Conservation (phyloP, 2,113 vertebrate genomes). For the Dipodomys spectabilis region DNA sequence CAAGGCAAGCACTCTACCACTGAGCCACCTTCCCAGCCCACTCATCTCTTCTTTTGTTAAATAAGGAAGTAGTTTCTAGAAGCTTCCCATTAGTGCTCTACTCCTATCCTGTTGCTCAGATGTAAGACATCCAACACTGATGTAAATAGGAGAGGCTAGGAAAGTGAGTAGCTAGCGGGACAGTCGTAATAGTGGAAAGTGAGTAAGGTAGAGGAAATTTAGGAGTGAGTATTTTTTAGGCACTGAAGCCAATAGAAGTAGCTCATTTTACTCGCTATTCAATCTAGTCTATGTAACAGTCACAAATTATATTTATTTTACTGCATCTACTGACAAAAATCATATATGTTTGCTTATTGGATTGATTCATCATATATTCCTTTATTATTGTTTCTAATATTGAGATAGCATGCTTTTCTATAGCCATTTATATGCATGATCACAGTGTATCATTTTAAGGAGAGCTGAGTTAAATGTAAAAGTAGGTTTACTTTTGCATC, state of each 20-base stretch:
- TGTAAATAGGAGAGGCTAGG: not conserved
- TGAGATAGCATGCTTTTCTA: too few relatives aligned
- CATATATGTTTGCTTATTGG: not conserved
- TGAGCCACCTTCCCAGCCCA: too few relatives aligned
- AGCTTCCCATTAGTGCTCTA: not conserved
- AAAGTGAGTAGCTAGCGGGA: not conserved
- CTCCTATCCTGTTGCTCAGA: not conserved
- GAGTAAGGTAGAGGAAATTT: not conserved
- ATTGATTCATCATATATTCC: not conserved
- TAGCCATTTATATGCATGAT: too few relatives aligned
- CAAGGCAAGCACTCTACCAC: too few relatives aligned
- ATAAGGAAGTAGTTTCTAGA: not conserved
- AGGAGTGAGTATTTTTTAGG: not conserved
- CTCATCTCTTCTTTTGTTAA: not conserved
- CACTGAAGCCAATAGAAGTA: not conserved
- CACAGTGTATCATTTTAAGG: not conserved
- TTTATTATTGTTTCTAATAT: not conserved
- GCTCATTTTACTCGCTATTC: not conserved
- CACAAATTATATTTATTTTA: constrained; percentile 2
- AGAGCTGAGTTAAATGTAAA: too few relatives aligned
- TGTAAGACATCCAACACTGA: not conserved
- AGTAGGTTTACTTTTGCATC: not conserved
- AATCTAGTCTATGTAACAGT: not conserved
- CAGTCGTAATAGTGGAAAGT: not conserved
- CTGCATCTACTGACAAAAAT: not conserved